phyloP scores from a whole-genome alignment of 2,797 vertebrate species.

The Heteromormyrus szaboi region DNA sequence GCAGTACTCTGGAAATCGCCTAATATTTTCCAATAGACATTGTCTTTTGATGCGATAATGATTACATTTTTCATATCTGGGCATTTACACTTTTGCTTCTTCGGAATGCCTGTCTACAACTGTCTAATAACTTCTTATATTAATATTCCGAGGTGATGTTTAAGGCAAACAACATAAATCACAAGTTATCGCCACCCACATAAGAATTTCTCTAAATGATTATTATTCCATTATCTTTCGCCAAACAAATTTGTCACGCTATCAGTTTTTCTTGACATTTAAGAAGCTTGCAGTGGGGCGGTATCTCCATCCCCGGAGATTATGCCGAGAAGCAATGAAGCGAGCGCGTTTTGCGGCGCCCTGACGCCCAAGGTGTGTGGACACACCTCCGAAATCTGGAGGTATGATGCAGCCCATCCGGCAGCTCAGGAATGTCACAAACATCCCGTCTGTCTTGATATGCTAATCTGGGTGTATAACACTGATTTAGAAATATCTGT shows the following conservation, averaged over 20 bases:
- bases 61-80: background rate
- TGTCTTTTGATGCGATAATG: background rate
- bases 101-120: background rate
- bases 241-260: background rate
- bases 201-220: background rate
- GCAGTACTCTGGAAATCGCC: background rate
- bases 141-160: background rate
- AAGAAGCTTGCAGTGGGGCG: background rate
- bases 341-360: background rate
- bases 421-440: conserved; percentile 48
- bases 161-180: background rate
- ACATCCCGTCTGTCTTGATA: conserved; percentile 53
- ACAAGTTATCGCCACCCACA: background rate
- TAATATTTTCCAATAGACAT: background rate
- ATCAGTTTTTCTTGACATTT: background rate
- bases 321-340: background rate
- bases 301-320: background rate
- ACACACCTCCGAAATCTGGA: conserved; percentile 16
- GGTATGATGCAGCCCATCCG: conserved; percentile 25
- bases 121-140: background rate
- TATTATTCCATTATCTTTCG: background rate
- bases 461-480: conserved; percentile 27
- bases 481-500: background rate
- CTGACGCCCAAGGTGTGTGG: background rate
- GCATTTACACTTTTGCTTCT: background rate